Conservation (phyloP, 2,113 vertebrate species). For the Poicephalus meyeri region DNA sequence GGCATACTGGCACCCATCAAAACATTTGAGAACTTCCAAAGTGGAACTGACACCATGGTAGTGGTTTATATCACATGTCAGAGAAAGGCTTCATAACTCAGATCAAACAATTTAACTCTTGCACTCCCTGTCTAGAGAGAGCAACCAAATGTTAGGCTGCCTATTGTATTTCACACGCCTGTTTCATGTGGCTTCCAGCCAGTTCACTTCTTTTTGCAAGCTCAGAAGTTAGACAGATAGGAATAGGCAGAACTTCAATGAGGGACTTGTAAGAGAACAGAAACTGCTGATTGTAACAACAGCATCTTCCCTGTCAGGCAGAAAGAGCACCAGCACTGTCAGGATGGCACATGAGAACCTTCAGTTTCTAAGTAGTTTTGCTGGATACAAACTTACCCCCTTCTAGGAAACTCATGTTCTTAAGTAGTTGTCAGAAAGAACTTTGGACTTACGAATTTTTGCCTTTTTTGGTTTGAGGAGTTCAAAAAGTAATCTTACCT, state of each 20-base stretch:
- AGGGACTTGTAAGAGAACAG: background rate
- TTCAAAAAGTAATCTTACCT: background rate
- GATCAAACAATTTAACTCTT: conserved; percentile 72
- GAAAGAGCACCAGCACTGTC: background rate
- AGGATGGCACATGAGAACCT: background rate
- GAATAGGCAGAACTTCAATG: background rate
- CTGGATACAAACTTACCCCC: background rate
- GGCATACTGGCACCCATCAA: conserved; percentile 80
- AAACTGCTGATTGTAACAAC: background rate
- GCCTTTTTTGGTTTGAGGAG: background rate
- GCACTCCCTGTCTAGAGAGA: conserved; percentile 27
- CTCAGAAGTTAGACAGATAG: background rate
- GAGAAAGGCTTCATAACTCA: conserved; percentile 35
- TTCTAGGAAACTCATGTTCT: background rate
- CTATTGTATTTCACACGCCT: background rate
- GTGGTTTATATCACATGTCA: conserved; percentile 77
- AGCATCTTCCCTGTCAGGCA: background rate
- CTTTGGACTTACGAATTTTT: background rate
- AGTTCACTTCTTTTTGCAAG: background rate
- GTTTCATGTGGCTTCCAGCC: conserved; percentile 11
- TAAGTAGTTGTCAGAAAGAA: background rate
- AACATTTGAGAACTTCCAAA: conserved; percentile 76
- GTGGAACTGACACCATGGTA: conserved; percentile 76
- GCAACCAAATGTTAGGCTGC: background rate
- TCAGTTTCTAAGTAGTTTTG: background rate